phyloP scores from a whole-genome alignment of 2,888 invertebrate species.

The Ormyrus pomaceus region DNA sequence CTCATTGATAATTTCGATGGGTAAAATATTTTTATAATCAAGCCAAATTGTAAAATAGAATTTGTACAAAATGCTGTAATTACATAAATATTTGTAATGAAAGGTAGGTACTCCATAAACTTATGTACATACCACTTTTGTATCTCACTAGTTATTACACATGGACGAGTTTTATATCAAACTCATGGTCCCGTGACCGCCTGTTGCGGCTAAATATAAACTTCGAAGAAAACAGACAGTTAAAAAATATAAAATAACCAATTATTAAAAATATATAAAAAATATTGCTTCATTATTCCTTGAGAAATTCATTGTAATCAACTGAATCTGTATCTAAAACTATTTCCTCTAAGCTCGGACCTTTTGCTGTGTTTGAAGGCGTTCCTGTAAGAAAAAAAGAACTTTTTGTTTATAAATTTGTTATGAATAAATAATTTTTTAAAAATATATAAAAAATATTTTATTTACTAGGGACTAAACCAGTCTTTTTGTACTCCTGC shows the following conservation, averaged over 20 bases:
- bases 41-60: slow-evolving; percentile 51
- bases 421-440: slow-evolving; percentile 50
- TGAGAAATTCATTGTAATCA: slow-evolving; percentile 81
- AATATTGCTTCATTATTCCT: slow-evolving; percentile 60
- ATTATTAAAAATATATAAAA: background rate
- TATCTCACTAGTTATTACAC: slow-evolving; percentile 38
- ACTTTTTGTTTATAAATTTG: slow-evolving; percentile 37
- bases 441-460: slow-evolving; percentile 28
- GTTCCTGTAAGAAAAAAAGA: slow-evolving; percentile 63
- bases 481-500: slow-evolving; percentile 80
- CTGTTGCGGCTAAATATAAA: slow-evolving; percentile 12
- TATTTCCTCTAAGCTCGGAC: slow-evolving; percentile 81
- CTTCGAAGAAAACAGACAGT: slow-evolving; percentile 31
- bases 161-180: slow-evolving; percentile 40
- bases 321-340: slow-evolving; percentile 80
- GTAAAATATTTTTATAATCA: slow-evolving; percentile 7
- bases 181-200: slow-evolving; percentile 43
- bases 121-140: slow-evolving; percentile 28
- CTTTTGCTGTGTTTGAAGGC: slow-evolving; percentile 64
- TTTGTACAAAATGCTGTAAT: slow-evolving; percentile 49
- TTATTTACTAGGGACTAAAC: slow-evolving; percentile 79
- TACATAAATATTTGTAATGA: slow-evolving; percentile 33
- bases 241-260: slow-evolving; percentile 20
- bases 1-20: slow-evolving; percentile 25
- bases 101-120: slow-evolving; percentile 12